Conservation (phyloP, 2,797 vertebrate species). For the Babyrousa celebensis region DNA sequence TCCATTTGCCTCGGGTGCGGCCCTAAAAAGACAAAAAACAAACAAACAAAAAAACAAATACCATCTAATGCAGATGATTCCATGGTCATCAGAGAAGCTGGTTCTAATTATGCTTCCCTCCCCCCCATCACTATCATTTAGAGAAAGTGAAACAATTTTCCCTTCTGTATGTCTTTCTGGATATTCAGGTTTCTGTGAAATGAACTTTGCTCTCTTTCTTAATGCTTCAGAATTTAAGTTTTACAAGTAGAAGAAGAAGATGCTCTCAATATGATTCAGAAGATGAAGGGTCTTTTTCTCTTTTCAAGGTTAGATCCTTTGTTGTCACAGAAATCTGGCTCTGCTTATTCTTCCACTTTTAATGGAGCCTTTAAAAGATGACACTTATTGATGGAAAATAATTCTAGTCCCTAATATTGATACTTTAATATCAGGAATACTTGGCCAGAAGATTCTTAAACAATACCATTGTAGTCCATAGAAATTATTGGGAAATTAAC, state of each 20-base stretch:
- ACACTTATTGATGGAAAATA: background rate
- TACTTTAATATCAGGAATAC: background rate
- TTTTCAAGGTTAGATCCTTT: background rate
- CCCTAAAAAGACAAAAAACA: no score
- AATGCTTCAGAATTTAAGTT: slow-evolving; percentile 19
- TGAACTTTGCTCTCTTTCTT: background rate
- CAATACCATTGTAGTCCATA: background rate
- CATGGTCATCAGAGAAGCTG: background rate
- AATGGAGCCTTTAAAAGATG: background rate
- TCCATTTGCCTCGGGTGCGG: no score
- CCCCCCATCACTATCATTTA: background rate
- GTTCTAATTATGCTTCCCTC: background rate
- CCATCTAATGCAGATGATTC: background rate
- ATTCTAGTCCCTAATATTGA: background rate
- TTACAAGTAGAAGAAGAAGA: background rate
- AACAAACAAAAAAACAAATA: no score
- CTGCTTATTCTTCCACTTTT: background rate
- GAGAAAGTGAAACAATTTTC: background rate
- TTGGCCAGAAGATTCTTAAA: background rate
- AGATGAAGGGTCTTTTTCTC: background rate
- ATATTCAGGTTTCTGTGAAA: background rate
- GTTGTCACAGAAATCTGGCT: background rate
- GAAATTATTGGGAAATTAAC: background rate
- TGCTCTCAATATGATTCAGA: background rate
- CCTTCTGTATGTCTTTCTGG: background rate